Percentiles rank a stretch among this genome's conserved stretches.
Conservation (phyloP, 2,888 invertebrate genomes). For the Drosophila borborema region DNA sequence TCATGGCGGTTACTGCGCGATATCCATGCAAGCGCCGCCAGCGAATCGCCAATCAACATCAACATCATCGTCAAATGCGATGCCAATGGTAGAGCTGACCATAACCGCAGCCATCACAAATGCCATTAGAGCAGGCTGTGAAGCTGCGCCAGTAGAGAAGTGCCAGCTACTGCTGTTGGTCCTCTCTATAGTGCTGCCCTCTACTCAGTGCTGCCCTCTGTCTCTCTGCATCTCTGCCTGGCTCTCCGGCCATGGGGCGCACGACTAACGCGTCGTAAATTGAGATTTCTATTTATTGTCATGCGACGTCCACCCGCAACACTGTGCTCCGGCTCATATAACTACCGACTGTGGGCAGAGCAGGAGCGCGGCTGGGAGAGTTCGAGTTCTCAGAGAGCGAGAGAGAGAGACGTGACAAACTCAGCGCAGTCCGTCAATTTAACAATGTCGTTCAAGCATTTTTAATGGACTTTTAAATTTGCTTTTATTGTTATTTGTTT, state of each 20-base stretch:
- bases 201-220: neutral
- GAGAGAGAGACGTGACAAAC: conserved; percentile 48
- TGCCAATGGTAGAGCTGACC: conserved; percentile 51
- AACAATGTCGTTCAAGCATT: conserved; percentile 71
- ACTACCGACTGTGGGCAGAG: conserved; percentile 10
- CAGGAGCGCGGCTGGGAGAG: neutral
- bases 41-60: conserved; percentile 78
- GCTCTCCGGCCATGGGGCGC: conserved; percentile 19
- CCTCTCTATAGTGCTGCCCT: neutral
- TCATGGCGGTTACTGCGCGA: conserved; percentile 28
- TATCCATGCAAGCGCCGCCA: conserved; percentile 58
- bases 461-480: conserved; percentile 82
- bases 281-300: conserved; percentile 80
- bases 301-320: conserved; percentile 38
- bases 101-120: conserved; percentile 78
- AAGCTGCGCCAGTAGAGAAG: conserved; percentile 40
- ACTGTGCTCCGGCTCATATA: conserved; percentile 41
- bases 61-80: conserved; percentile 72
- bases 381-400: neutral
- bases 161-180: neutral
- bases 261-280: conserved; percentile 76
- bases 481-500: conserved; percentile 70
- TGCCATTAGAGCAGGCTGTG: conserved; percentile 73
- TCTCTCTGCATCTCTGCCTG: too few species aligned
- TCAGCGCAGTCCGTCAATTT: conserved; percentile 67